phyloP scores from a whole-genome alignment of 1,140 invertebrate genomes.

The Zelostemma sp. region DNA sequence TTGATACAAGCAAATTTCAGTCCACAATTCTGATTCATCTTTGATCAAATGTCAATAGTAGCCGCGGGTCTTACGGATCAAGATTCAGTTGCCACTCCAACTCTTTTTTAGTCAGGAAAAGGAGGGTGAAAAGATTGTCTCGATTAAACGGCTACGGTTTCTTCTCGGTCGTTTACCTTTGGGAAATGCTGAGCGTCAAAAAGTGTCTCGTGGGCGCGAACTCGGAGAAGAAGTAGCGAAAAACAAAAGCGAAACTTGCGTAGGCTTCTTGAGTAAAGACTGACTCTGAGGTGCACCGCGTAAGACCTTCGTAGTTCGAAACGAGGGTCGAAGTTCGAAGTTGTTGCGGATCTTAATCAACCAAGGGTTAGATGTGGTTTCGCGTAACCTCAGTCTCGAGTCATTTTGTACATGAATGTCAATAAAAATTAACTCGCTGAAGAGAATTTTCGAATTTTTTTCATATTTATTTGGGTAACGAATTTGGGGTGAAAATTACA shows the following conservation, averaged over 20 bases:
- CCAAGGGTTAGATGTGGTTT: not conserved
- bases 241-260: not conserved
- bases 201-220: not conserved
- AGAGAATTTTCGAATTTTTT: no score
- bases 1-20: not conserved
- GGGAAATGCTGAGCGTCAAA: not conserved
- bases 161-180: constrained; percentile 7
- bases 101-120: not conserved
- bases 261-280: not conserved
- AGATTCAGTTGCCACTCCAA: not conserved
- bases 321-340: not conserved
- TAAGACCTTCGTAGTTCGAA: not conserved
- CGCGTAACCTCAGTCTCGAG: no score
- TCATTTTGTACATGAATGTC: no score
- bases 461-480: no score
- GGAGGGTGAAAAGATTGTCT: not conserved
- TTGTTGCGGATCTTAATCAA: not conserved
- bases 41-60: not conserved
- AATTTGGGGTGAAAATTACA: no score
- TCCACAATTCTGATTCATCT: not conserved
- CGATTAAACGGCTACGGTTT: constrained; percentile 7
- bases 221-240: not conserved
- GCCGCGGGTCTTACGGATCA: not conserved
- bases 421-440: no score
- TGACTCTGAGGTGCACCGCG: not conserved